Base-by-base conservation (phyloP, 2,888 invertebrate genomes). In the Dasysyrphus tricinctus region DNA sequence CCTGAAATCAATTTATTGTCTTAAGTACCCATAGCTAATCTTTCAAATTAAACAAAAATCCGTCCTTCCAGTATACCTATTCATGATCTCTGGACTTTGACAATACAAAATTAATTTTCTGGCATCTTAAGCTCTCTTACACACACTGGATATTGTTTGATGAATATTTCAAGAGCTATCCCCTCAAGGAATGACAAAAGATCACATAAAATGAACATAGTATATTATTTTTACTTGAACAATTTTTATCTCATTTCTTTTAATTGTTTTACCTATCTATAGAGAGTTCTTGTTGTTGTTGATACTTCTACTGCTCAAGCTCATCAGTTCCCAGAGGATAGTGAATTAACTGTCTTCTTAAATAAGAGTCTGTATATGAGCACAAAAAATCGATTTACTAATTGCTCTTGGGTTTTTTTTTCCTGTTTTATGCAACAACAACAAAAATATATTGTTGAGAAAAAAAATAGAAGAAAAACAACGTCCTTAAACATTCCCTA, bases 351-450 rank as follows among this genome's bases (percentile, higher is more conserved):
- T 74, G 47, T 37, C 42, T 8, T 47, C 61, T 61, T 9, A 51
- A 49, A 3, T 14, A 61, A 63, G 74, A 63, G 5, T 5, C 5
- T 24, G 34, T 57, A 12, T 57, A 63, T 54, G 44, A n/a, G 12
- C 9, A 59, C 65, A 61, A 59, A 80, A 84, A 84, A 84, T 84
- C 84, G 75, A 84, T 84, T 80, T 42, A 76, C 84, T 84, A 80
- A 84, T 80, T 76, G 84, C 80, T 72, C 67, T 47, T 44, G 57
- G 39, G 49, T 2, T 42, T 42, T 61, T 12, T 61, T 42, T 61
- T 12, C 19, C 14, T 59, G 6, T 37, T 59, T 37, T 19, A 37
- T 37, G 7, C n/a, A 54, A 37, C 3, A 34, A 57, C n/a, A 57
- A 39, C 34, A 34, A 16, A 65, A 47, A 34, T 32, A 32, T 47